These are phyloP conservation scores for Abscondita cerata DNA, from an alignment of 2,888 invertebrate genomes.

Conservation along the genomic window DNA sequence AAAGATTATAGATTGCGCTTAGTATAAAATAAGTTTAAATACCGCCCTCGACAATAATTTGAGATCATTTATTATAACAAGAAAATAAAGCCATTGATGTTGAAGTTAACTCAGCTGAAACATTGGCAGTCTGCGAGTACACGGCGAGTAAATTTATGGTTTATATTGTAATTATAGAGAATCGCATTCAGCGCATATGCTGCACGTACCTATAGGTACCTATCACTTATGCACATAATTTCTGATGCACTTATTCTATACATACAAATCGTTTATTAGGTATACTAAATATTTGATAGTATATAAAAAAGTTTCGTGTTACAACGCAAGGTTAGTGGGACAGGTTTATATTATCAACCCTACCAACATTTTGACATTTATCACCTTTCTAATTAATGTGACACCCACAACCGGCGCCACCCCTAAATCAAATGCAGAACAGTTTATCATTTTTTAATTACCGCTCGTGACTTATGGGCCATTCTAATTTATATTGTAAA, in stretches of 20 bases:
- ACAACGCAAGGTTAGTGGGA: slow-evolving; percentile 25
- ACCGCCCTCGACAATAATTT: slow-evolving; percentile 51
- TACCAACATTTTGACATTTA: slow-evolving; percentile 37
- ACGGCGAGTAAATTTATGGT: slow-evolving; percentile 52
- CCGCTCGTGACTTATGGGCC: slow-evolving; percentile 26
- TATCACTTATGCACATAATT: slow-evolving; percentile 7
- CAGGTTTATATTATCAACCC: slow-evolving; percentile 31
- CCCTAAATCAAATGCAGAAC: slow-evolving; percentile 37
- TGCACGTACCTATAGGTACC: slow-evolving; percentile 26
- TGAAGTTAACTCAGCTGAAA: slow-evolving; percentile 48
- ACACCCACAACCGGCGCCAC: slow-evolving; percentile 39
- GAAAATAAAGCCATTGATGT: slow-evolving; percentile 56
- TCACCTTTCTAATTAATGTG: slow-evolving; percentile 40
- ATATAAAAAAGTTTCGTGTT: neutral
- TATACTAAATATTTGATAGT: no score
- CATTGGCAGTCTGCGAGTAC: slow-evolving; percentile 49
- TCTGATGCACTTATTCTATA: neutral
- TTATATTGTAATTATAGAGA: slow-evolving; percentile 54
- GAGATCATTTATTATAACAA: slow-evolving; percentile 50
- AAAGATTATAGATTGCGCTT: no score
- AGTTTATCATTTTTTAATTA: slow-evolving; percentile 41
- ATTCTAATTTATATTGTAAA: slow-evolving; percentile 27
- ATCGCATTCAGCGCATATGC: slow-evolving; percentile 39
- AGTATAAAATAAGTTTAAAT: slow-evolving; percentile 40
- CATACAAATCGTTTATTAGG: no score